Evolutionary conservation across 2,113 vertebrate genomes (phyloP).

Genomic region (Takifugu flavidus): DNA sequence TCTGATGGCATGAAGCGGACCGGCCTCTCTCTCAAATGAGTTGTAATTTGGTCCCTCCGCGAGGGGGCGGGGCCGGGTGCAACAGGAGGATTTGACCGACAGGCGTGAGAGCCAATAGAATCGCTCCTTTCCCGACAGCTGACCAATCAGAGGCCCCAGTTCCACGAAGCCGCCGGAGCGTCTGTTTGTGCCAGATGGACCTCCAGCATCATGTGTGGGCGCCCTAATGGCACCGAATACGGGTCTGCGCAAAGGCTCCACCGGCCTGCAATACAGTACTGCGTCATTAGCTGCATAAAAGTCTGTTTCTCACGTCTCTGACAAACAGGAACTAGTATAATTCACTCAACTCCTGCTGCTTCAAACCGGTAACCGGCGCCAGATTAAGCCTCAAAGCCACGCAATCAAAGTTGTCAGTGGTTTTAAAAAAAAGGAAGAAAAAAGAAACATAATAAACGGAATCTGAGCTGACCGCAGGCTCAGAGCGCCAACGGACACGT

Average conservation of each 20-base stretch:
- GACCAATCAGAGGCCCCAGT: constrained; percentile 37
- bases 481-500: too few species aligned
- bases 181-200: constrained; percentile 53
- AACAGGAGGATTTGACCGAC: constrained; percentile 36
- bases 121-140: neutral
- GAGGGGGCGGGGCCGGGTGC: constrained; percentile 25
- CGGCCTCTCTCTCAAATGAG: constrained; percentile 59
- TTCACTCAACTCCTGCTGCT: too few species aligned
- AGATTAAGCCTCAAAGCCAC: too few species aligned
- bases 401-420: too few species aligned
- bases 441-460: neutral
- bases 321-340: too few species aligned
- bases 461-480: too few species aligned
- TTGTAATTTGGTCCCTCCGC: constrained; percentile 58
- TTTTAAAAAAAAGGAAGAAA: too few species aligned
- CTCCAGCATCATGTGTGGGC: constrained; percentile 14
- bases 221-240: constrained; percentile 4
- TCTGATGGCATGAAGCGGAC: constrained; percentile 39
- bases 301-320: too few species aligned
- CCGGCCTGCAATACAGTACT: too few species aligned
- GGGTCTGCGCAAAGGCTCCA: constrained; percentile 4
- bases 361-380: too few species aligned
- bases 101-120: constrained; percentile 26
- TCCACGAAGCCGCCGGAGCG: constrained; percentile 16
- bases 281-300: too few species aligned